These are phyloP conservation scores for Gambusia yucatana DNA, from an alignment of 2,797 vertebrate species.

Conservation along the genomic window DNA sequence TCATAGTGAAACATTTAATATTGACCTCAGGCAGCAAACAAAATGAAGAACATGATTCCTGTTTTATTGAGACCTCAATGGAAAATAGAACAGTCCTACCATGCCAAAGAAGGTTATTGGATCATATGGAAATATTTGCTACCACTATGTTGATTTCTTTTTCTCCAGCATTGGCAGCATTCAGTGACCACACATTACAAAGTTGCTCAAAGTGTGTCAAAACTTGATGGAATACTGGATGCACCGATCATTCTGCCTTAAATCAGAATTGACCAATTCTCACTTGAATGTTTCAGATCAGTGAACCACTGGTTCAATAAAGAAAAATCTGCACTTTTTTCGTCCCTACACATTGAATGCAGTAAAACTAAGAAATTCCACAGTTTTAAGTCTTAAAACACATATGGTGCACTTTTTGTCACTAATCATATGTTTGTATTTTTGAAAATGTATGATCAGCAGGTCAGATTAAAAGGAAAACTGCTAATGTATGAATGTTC, in stretches of 20 bases:
- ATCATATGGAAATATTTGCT: constrained; percentile 55
- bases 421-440: neutral
- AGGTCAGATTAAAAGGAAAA: neutral
- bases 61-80: constrained; percentile 7
- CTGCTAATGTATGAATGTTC: neutral
- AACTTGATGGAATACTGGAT: constrained; percentile 24
- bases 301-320: neutral
- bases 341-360: neutral
- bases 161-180: constrained; percentile 31
- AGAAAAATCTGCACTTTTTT: neutral
- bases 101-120: constrained; percentile 16
- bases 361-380: neutral
- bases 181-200: constrained; percentile 34
- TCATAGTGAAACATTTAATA: constrained; percentile 47
- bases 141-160: constrained; percentile 47
- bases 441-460: neutral
- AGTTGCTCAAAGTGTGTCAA: constrained; percentile 38
- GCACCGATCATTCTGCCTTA: neutral
- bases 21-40: constrained; percentile 36
- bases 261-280: neutral
- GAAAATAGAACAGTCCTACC: constrained; percentile 12
- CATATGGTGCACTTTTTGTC: neutral
- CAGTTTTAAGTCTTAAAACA: neutral
- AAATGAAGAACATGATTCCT: constrained; percentile 1
- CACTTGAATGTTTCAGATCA: neutral